Evolutionary conservation across 1,140 invertebrate genomes (phyloP).

Genomic region (Onthophagus taurus): DNA sequence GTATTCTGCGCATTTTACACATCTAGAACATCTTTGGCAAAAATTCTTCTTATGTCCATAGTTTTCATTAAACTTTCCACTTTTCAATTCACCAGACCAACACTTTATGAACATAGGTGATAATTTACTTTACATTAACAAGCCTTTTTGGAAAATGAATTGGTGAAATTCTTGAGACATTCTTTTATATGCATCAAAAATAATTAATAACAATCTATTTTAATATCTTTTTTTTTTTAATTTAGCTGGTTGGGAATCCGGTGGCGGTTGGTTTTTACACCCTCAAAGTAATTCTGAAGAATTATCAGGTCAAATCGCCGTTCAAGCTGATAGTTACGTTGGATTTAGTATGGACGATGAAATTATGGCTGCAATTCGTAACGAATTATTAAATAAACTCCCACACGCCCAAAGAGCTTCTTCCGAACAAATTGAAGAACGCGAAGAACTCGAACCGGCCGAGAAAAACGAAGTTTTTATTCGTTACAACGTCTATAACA

Average conservation of each 20-base stretch:
- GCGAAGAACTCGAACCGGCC: conserved; percentile 27
- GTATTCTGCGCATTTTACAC: no score
- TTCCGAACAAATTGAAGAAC: conserved; percentile 20
- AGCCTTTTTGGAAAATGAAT: no score
- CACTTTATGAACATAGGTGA: no score
- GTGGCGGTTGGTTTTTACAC: conserved; percentile 43
- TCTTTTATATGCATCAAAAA: no score
- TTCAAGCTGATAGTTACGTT: conserved; percentile 39
- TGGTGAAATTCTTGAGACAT: no score
- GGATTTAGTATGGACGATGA: conserved; percentile 57
- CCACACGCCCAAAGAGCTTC: conserved; percentile 44
- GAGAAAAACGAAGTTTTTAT: conserved; percentile 37
- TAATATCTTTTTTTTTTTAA: not conserved
- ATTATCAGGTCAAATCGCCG: conserved; percentile 26
- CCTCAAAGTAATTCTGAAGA: conserved; percentile 29
- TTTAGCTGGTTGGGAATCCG: conserved; percentile 14
- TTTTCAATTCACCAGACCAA: no score
- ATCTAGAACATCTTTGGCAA: no score
- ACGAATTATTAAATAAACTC: conserved; percentile 59
- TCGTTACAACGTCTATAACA: conserved; percentile 47
- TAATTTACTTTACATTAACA: no score
- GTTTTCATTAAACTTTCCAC: no score
- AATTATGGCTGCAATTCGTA: conserved; percentile 57
- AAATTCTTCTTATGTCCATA: no score
- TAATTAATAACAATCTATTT: not conserved